Evolutionary conservation across 2,888 invertebrate genomes (phyloP), one percentile per base, ranked within the genome.

Genomic region (Hedychridium roseum): DNA sequence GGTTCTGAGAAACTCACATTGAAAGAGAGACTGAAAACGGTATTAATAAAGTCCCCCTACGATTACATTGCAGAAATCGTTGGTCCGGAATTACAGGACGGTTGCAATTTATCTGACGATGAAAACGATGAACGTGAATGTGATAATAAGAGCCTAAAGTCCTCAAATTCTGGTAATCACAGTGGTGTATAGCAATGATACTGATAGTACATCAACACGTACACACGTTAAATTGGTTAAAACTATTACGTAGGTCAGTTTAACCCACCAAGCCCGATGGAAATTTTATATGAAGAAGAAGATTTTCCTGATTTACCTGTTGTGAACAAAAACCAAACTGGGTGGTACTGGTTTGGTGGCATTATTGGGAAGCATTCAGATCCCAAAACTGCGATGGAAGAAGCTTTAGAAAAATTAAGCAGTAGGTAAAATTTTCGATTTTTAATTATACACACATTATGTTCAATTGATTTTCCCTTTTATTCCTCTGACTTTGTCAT

Each of bases 321-420:
- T 64, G 85, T 86, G 52, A 85, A 85, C 50, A 85, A 83, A 36
- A 90, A 89, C 78, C 83, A 82, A 69, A 86, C 87, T 51, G 93
- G 93, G 32, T 94, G 93, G 92, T 85, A 88, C 77, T 93, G 91
- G 86, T 86, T 92, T 42, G 89, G 91, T 14, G 91, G 91, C 26
- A 85, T 93, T 46, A 86, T 88, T 54, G 92, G 92, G 15, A 85
- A 85, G 66, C 86, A 88, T 41, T 72, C 81, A 9, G 86, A 87
- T 71, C 83, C 87, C 6, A 82, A 82, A 46, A 79, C 83, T 54
- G 89, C 91, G 11, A 88, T 90, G 71, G 82, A 83, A 58, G 83
- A 85, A 64, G 91, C 91, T 36, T 82, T 92, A 82, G 84, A 85
- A 64, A 88, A 88, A 83, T 84, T 93, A 82, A 87, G 87, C 84